Conservation (phyloP, 1,140 invertebrate species). For the Homarus americanus region DNA sequence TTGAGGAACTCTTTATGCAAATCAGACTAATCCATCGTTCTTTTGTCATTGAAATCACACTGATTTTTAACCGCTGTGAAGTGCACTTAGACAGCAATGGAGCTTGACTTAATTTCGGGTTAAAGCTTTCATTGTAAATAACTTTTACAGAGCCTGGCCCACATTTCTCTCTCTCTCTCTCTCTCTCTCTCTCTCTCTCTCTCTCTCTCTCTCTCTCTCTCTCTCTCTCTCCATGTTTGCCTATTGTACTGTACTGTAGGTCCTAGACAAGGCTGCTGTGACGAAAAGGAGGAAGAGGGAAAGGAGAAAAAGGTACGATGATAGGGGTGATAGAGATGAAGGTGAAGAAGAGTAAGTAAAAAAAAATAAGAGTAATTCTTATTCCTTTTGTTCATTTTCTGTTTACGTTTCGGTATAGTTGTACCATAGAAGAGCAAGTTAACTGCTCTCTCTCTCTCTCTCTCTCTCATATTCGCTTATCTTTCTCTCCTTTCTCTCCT, state of each 20-base stretch:
- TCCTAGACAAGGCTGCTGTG: too few species aligned
- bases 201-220: too few species aligned
- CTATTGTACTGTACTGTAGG: too few species aligned
- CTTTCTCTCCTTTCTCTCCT: neutral
- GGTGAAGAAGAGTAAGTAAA: neutral
- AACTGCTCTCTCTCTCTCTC: neutral
- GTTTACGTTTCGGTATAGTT: too few species aligned
- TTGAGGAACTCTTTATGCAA: conserved; percentile 51
- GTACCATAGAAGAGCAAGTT: too few species aligned
- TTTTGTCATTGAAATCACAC: conserved; percentile 56
- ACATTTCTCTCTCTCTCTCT: too few species aligned
- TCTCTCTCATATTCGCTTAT: neutral
- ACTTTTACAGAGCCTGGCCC: too few species aligned
- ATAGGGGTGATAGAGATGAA: neutral
- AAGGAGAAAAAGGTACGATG: neutral
- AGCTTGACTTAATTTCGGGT: conserved; percentile 8
- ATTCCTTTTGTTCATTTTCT: too few species aligned
- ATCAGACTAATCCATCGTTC: conserved; percentile 49
- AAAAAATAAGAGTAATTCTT: neutral
- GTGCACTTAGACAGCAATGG: conserved; percentile 40
- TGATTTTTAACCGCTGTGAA: conserved; percentile 27
- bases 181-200: too few species aligned
- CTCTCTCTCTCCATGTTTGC: too few species aligned
- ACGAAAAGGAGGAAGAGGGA: neutral
- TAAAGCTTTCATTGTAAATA: conserved; percentile 21